These are phyloP conservation scores for Scomberomorus guttatus DNA, from an alignment of 2,797 vertebrate species.

Conservation along the genomic window DNA sequence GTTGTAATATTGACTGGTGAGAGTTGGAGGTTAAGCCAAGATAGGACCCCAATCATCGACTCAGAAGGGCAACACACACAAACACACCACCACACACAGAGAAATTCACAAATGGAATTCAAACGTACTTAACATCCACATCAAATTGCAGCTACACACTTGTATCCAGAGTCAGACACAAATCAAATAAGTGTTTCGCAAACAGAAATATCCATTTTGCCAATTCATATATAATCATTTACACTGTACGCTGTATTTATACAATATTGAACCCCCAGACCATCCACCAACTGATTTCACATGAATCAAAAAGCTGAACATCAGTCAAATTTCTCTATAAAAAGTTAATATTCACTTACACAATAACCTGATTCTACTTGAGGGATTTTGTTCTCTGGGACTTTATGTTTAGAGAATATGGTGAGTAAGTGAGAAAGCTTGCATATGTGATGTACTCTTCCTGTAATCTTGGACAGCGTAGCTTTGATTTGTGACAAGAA, in stretches of 20 bases:
- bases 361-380: not conserved
- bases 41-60: slow-evolving; percentile 28
- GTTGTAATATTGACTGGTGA: slow-evolving; percentile 63
- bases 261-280: too few species aligned
- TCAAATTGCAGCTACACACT: not conserved
- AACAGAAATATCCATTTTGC: not conserved
- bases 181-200: not conserved
- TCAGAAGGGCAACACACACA: not conserved
- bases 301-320: not conserved
- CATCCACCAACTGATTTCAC: not conserved
- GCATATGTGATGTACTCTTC: not conserved
- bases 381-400: slow-evolving; percentile 3
- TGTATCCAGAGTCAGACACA: not conserved
- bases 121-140: not conserved
- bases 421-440: not conserved
- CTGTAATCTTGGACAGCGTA: slow-evolving; percentile 8
- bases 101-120: not conserved
- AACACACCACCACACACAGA: not conserved
- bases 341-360: not conserved
- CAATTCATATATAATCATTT: not conserved
- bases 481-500: slow-evolving; percentile 40
- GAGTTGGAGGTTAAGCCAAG: slow-evolving; percentile 40
- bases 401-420: not conserved
- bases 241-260: not conserved
- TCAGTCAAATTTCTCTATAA: not conserved